These are phyloP conservation scores for Caenorhabditis elegans DNA, from an alignment of 1,140 invertebrate genomes.

Conservation along the genomic window WBcel235 BX284604.4:14146501-14147000, in stretches of 20 bases:
- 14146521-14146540: slow-evolving; percentile 27
- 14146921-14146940: neutral
- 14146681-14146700: slow-evolving; percentile 15
- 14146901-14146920: too few species aligned
- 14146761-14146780: too few species aligned
- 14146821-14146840: neutral
- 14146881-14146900: neutral
- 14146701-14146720: neutral
- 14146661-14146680: neutral
- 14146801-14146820: neutral
- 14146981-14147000: too few species aligned
- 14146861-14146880: neutral
- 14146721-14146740: neutral
- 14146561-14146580: neutral
- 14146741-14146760: neutral
- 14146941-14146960: neutral
- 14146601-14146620: neutral
- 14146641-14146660: slow-evolving; percentile 19
- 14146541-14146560: slow-evolving; percentile 7
- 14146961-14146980: too few species aligned
- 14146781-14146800: too few species aligned
- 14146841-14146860: neutral
- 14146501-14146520: slow-evolving; percentile 30
- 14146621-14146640: neutral
- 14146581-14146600: neutral